These are phyloP conservation scores for Iguana delicatissima DNA, from an alignment of 2,797 vertebrate species.

Conservation along the genomic window DNA sequence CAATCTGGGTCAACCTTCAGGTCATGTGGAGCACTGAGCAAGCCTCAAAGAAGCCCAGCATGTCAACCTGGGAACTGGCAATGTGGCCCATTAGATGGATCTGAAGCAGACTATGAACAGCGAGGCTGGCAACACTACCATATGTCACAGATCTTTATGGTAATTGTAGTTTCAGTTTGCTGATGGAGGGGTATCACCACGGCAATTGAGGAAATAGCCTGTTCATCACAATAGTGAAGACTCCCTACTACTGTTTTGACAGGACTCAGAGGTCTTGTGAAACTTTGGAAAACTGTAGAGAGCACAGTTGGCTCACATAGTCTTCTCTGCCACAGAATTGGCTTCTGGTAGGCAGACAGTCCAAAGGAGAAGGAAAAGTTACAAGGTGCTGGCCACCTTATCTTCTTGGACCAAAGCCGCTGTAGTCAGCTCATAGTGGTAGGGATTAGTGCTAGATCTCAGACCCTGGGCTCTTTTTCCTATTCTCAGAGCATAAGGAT, in stretches of 20 bases:
- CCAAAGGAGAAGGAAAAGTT: neutral
- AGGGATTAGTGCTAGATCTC: no score
- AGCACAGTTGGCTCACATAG: no score
- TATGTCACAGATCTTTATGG: neutral
- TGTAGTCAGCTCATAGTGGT: neutral
- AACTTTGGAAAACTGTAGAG: neutral
- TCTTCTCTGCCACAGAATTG: no score
- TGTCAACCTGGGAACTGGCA: neutral
- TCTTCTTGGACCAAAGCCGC: neutral
- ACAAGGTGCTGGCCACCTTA: neutral
- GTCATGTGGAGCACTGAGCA: neutral
- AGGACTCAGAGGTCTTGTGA: neutral
- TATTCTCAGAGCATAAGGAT: no score
- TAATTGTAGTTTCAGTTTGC: no score
- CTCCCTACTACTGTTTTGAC: neutral
- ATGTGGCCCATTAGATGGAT: neutral
- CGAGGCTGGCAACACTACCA: neutral
- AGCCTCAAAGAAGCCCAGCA: neutral
- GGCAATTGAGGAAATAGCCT: neutral
- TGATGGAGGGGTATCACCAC: neutral
- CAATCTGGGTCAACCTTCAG: neutral
- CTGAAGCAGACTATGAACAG: neutral
- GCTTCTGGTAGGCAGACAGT: neutral
- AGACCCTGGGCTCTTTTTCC: no score
- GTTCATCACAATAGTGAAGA: neutral